These are phyloP conservation scores for Sepiola atlantica DNA, from an alignment of 2,888 invertebrate genomes.

Conservation along the genomic window DNA sequence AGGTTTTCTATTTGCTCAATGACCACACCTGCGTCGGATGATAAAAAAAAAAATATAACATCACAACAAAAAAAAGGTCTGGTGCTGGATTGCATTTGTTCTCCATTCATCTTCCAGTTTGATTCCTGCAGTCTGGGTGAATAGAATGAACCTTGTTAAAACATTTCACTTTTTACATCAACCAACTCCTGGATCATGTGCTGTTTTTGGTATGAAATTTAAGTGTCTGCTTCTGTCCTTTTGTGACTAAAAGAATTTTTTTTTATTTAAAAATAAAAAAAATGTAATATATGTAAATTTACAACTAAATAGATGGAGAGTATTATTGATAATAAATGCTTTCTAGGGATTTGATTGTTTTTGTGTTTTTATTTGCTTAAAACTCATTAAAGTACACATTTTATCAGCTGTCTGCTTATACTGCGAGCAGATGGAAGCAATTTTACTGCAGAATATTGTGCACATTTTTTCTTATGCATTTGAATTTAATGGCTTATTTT, in stretches of 20 bases:
- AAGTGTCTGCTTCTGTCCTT: conserved; percentile 1
- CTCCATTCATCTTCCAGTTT: background rate
- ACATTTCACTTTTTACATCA: conserved; percentile 33
- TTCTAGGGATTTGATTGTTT: background rate
- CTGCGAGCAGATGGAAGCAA: no score
- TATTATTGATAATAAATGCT: conserved; percentile 34
- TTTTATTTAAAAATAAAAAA: conserved; percentile 39
- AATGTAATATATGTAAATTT: conserved; percentile 46
- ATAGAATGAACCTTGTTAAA: background rate
- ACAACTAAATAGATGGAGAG: conserved; percentile 37
- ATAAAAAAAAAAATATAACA: background rate
- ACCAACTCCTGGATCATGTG: conserved; percentile 34
- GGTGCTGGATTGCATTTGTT: background rate
- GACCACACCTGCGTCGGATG: background rate
- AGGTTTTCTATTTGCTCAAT: conserved; percentile 3
- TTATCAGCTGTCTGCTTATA: no score
- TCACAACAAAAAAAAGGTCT: background rate
- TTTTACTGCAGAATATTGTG: no score
- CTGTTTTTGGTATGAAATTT: conserved; percentile 34
- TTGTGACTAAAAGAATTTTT: background rate
- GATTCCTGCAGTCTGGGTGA: background rate
- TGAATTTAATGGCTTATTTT: no score
- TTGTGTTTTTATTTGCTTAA: background rate
- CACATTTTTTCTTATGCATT: no score
- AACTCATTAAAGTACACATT: no score